Conservation (phyloP, 2,113 vertebrate species). For the Zosterops borbonicus region DNA sequence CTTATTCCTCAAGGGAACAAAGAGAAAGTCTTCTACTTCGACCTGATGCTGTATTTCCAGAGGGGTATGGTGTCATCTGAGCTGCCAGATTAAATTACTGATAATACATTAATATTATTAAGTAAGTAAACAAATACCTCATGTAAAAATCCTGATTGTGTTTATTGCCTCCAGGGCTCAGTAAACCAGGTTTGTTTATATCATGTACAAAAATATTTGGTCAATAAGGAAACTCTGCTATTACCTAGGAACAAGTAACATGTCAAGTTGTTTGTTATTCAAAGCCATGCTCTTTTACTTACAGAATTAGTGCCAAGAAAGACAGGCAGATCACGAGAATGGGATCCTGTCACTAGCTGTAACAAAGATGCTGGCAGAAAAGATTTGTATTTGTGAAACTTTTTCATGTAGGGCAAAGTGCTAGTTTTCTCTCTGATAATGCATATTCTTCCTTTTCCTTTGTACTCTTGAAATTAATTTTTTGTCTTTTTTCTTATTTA, state of each 20-base stretch:
- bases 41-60: conserved; percentile 41
- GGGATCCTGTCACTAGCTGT: not conserved
- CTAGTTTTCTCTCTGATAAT: not conserved
- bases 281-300: conserved; percentile 20
- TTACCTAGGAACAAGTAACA: not conserved
- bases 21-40: conserved; percentile 10
- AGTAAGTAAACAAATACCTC: not conserved
- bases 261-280: conserved; percentile 40
- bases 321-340: not conserved
- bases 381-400: conserved; percentile 7
- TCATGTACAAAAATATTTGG: conserved; percentile 42
- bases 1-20: conserved; percentile 36
- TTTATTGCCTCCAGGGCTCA: not conserved
- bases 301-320: not conserved
- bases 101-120: conserved; percentile 23
- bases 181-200: conserved; percentile 24
- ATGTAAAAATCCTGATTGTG: not conserved
- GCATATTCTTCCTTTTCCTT: not conserved
- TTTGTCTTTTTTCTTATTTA: not conserved
- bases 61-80: not conserved
- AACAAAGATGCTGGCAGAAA: conserved; percentile 4
- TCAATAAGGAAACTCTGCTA: conserved; percentile 45
- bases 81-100: conserved; percentile 31
- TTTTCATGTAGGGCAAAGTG: not conserved
- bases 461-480: not conserved